Conservation (phyloP, 2,888 invertebrate species). For the Sphaerophoria taeniata region DNA sequence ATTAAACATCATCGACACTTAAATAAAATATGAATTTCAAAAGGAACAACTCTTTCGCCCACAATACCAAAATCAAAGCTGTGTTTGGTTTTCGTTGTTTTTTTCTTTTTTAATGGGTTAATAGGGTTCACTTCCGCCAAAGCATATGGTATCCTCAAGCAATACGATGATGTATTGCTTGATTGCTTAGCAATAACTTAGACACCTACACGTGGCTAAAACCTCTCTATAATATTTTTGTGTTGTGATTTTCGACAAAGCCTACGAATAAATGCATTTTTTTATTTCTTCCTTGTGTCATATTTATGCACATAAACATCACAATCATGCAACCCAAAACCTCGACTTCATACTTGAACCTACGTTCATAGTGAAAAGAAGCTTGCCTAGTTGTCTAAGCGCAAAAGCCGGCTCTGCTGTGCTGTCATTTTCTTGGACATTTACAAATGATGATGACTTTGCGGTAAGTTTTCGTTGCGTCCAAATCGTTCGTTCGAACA, state of each 20-base stretch:
- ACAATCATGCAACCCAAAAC: slow-evolving; percentile 17
- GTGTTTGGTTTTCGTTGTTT: slow-evolving; percentile 3
- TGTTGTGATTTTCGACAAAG: slow-evolving; percentile 26
- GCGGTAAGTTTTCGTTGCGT: slow-evolving; percentile 58
- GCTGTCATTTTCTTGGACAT: slow-evolving; percentile 67
- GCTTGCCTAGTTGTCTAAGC: slow-evolving; percentile 43
- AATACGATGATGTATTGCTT: slow-evolving; percentile 63
- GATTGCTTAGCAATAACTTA: slow-evolving; percentile 66
- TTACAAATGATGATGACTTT: slow-evolving; percentile 73
- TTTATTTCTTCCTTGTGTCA: slow-evolving; percentile 7
- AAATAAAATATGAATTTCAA: too few relatives aligned
- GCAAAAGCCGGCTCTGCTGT: slow-evolving; percentile 49
- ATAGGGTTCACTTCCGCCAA: slow-evolving; percentile 73
- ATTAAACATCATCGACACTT: too few relatives aligned
- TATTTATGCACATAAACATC: slow-evolving; percentile 52
- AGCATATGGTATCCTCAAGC: slow-evolving; percentile 46
- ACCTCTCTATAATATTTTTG: slow-evolving; percentile 32
- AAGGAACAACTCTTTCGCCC: slow-evolving; percentile 46
- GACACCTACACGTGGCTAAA: slow-evolving; percentile 67
- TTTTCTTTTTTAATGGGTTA: slow-evolving; percentile 43
- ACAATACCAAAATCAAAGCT: slow-evolving; percentile 44
- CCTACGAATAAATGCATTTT: slow-evolving; percentile 59
- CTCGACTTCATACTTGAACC: neutral
- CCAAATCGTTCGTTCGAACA: slow-evolving; percentile 16
- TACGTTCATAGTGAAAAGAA: slow-evolving; percentile 4